Base-by-base conservation (phyloP, 2,888 invertebrate species). In the Galerucella pusilla region DNA sequence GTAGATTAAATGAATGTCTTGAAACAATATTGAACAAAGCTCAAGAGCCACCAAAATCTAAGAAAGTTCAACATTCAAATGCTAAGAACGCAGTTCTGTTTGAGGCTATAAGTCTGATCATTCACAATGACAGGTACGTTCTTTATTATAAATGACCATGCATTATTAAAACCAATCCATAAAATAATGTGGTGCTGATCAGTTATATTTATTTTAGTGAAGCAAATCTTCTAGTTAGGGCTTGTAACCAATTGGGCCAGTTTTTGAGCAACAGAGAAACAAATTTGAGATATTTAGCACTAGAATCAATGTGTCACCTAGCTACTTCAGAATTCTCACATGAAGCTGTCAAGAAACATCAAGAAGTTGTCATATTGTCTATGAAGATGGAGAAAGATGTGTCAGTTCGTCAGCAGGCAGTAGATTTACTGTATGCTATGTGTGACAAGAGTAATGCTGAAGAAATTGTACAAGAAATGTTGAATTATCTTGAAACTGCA, bases 331-430 rank as follows among this genome's bases (percentile, higher is more conserved):
- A 99, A 89, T 99, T 99, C 88, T 98, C 98, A 46, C 99, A 99
- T 88, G 99, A 99, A 87, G 99, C 99, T 79, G 99, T 99, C 14
- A 99, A 99, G 88, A 99, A 99, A 86, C 99, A 99, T 86, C 99
- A 99, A 88, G 99, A 99, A 89, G 99, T 99, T 65, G 99, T 99
- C 65, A 98, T 99, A 83, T 91, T 97, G 70, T 98, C 99, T 5
- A 96, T 99, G 93, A 99, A 99, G 91, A 99, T 98, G 93, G 99
- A 99, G 87, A 95, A 98, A 84, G 99, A 99, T 90, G 98, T 99
- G 0, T 98, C 97, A 61, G 99, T 99, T 1, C 91, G 99, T 80
- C 99, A 99, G 87, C 95, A 98, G 87, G 99, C 99, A 70, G 99
- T 99, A 2, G 99, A 99, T 89, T 90, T 99, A 75, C 89, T 99